phyloP scores from a whole-genome alignment of 1,140 invertebrate genomes.

The Lepidurus apus region DNA sequence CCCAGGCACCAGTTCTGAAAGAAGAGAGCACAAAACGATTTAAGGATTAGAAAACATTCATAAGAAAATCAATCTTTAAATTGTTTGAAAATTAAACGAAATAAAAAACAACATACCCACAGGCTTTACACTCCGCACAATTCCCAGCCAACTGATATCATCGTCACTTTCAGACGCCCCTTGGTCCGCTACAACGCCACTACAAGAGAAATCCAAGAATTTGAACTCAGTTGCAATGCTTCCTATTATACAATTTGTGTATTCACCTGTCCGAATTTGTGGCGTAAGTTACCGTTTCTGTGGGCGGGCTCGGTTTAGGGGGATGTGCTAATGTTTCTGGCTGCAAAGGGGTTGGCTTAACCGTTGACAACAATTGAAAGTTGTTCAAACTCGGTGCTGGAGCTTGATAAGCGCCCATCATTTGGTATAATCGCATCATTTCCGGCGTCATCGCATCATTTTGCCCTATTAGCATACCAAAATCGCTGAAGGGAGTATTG shows the following conservation, averaged over 20 bases:
- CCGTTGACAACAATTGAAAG: background rate
- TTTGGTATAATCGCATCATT: background rate
- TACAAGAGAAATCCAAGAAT: background rate
- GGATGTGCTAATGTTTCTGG: background rate
- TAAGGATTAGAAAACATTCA: background rate
- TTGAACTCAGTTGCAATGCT: background rate
- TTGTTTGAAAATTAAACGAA: background rate
- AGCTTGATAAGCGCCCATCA: background rate
- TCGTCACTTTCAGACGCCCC: background rate
- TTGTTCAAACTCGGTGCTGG: background rate
- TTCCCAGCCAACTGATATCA: background rate
- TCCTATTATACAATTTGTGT: too few relatives aligned
- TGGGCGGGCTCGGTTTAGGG: background rate
- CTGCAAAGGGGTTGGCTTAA: background rate
- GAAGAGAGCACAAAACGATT: background rate
- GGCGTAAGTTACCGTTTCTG: background rate
- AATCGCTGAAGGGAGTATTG: background rate
- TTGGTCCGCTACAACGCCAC: background rate
- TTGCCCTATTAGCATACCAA: background rate
- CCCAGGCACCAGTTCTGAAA: background rate
- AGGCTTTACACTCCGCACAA: background rate
- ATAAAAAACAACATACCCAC: background rate
- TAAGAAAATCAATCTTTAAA: background rate
- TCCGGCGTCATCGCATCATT: background rate
- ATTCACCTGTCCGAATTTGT: background rate